Base-by-base conservation (phyloP, 2,888 invertebrate genomes). In the Cephonodes hylas region DNA sequence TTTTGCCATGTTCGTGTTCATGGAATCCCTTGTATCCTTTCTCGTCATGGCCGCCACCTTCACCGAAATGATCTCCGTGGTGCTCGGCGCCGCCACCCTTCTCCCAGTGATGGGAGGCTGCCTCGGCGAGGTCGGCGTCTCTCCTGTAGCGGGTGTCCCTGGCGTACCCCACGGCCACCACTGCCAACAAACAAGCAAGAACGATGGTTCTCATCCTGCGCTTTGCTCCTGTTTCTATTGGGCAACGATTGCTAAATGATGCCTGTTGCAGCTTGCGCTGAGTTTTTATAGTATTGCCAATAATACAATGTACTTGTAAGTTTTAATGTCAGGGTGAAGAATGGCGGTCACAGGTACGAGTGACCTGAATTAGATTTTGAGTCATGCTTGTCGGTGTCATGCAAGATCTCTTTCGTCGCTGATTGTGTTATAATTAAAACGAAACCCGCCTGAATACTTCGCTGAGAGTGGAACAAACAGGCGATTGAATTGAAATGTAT, bases 21-120 rank as follows among this genome's bases (percentile, higher is more conserved):
- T 96, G 95, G 68, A 94, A 89, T 18, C 94, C 93, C 69, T 95
- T 95, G 89, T 96, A 95, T 4, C 95, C 95, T 68, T 96, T 95
- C 62, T 95, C 95, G 2, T 93, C 95, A 72, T 95, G 94, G 58
- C 94, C 95, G 0, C 96, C 96, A 63, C 95, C 93, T 63, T 94
- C 93, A 44, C 89, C 85, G 73, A 94, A 94, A 66, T 95, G 93
- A 62, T 94, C 94, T 0, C 93, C 93, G 69, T 95, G 93, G 66
- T 95, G 93, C 65, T 95, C 94, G 38, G 93, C 93, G 0, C 95
- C 95, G 1, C 93, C 94, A 6, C 95, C 95, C 65, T 90, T 86
- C 66, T 86, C 89, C 89, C 89, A 92, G 64, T 84, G 82, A 46
- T 85, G 65, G 20, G 89, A 90, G 0, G 93, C 94, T 0, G 94